Base-by-base conservation (phyloP, 2,888 invertebrate species). In the Cryptus armator region DNA sequence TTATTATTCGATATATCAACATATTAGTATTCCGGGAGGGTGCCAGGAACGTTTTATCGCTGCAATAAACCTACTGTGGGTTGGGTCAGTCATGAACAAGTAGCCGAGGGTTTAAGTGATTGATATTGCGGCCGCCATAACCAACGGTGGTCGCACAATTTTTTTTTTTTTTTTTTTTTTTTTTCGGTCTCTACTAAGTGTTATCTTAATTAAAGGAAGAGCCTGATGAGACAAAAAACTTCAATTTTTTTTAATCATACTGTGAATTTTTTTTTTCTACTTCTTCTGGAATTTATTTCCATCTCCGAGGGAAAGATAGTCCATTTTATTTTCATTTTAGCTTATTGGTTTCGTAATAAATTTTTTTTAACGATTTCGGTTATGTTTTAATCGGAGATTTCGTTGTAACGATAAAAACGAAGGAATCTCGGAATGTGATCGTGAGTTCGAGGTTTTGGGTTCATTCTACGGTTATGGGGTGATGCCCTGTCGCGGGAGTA, bases 1-100 rank as follows among this genome's bases (percentile, higher is more conserved):
- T 75, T 80, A 83, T 83, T 75, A 75, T 83, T 79, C 79, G 75
- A 83, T 83, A 70, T 71, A 80, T 83, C 74, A 80, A 71, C 46
- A 64, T 70, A 75, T 83, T 75, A 71, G 79, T 83, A 80, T 83
- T 80, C 83, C 68, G 56, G 24, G n/a, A 71, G 75, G 64, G 70
- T 56, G 70, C 53, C 70, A 16, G 67, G 46, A 71, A 66, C 75
- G 70, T 71, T 83, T 83, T 75, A 83, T 83, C 83, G 37, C 62
- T 53, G 56, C 62, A 70, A 80, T 80, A 79, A 80, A 75, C 62
- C 53, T 70, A 37, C 44, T 43, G 64, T 53, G 43, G 59, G 24
- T 62, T 62, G 29, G 46, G 46, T 62, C 62, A 74, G 37, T 72
- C 44, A 44, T 59, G 66, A 82, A 37, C 59, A 16, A 66, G 24